These are phyloP conservation scores for Epirrhoe alternata DNA, from an alignment of 2,888 invertebrate genomes.

Conservation along the genomic window DNA sequence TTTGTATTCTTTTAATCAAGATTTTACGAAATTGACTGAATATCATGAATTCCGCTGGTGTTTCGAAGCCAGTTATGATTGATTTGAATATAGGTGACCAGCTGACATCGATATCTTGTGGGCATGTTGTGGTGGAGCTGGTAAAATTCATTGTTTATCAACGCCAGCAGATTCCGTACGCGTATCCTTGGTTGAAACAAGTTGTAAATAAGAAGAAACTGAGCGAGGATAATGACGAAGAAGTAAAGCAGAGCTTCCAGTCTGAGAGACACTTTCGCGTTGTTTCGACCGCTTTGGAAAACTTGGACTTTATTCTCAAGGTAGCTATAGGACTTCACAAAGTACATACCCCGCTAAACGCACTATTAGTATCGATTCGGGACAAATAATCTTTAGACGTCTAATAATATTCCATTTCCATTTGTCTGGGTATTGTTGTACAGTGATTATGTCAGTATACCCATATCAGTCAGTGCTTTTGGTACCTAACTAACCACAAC, in stretches of 20 bases:
- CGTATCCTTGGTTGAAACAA: constrained; percentile 80
- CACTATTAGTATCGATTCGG: too few relatives aligned
- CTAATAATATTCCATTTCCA: too few relatives aligned
- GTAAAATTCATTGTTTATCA: constrained; percentile 85
- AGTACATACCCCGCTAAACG: too few relatives aligned
- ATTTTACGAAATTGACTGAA: constrained; percentile 20
- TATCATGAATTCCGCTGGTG: constrained; percentile 47
- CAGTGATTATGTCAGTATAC: too few relatives aligned
- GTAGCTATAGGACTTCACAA: constrained; percentile 48
- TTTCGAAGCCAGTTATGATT: constrained; percentile 56
- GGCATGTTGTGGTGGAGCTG: constrained; percentile 83
- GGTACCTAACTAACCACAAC: too few relatives aligned
- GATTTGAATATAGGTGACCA: constrained; percentile 79
- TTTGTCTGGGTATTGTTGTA: too few relatives aligned
- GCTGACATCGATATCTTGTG: constrained; percentile 84
- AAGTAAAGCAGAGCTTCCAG: constrained; percentile 66
- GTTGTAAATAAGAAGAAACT: constrained; percentile 69
- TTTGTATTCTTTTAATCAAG: neutral
- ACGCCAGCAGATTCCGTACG: constrained; percentile 83
- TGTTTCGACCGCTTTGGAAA: constrained; percentile 73
- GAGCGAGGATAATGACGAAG: constrained; percentile 46
- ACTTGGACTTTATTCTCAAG: constrained; percentile 76
- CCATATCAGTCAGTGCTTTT: too few relatives aligned
- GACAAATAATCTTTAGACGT: too few relatives aligned
- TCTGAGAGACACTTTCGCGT: constrained; percentile 74